These are phyloP conservation scores for Paracanthobrama guichenoti DNA, from an alignment of 2,113 vertebrate genomes.

Conservation along the genomic window DNA sequence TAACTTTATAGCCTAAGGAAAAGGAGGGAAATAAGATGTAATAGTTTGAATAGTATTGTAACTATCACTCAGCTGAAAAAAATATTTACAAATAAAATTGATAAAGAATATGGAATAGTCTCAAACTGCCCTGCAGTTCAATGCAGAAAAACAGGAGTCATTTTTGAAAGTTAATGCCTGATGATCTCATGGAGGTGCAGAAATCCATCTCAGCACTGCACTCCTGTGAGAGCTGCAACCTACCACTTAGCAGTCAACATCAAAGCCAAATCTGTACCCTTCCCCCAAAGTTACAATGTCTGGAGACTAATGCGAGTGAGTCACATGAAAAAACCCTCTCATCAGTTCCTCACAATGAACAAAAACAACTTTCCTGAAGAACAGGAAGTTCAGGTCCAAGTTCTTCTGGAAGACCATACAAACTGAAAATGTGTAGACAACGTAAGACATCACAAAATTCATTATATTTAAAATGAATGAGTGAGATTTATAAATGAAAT, in stretches of 20 bases:
- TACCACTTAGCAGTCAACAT: background rate
- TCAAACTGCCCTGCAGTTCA: background rate
- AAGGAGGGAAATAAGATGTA: background rate
- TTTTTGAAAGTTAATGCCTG: background rate
- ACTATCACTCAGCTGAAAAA: background rate
- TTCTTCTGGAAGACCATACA: slow-evolving; percentile 1
- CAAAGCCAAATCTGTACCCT: slow-evolving; percentile 14
- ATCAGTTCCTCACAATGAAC: background rate
- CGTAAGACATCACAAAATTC: background rate
- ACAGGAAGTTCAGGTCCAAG: background rate
- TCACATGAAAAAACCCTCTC: background rate
- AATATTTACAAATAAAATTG: slow-evolving; percentile 3
- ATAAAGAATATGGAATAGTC: background rate
- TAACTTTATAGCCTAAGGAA: background rate
- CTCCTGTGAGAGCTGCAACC: background rate
- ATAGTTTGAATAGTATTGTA: background rate
- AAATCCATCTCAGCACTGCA: background rate
- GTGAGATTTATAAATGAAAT: background rate
- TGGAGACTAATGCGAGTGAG: slow-evolving; percentile 40
- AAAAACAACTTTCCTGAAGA: background rate
- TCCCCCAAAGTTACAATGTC: slow-evolving; percentile 8
- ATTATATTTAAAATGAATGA: no score
- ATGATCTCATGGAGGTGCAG: background rate
- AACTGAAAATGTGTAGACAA: background rate
- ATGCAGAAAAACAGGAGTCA: background rate